phyloP scores from a whole-genome alignment of 2,888 invertebrate species.

The Pterobdella sp. region DNA sequence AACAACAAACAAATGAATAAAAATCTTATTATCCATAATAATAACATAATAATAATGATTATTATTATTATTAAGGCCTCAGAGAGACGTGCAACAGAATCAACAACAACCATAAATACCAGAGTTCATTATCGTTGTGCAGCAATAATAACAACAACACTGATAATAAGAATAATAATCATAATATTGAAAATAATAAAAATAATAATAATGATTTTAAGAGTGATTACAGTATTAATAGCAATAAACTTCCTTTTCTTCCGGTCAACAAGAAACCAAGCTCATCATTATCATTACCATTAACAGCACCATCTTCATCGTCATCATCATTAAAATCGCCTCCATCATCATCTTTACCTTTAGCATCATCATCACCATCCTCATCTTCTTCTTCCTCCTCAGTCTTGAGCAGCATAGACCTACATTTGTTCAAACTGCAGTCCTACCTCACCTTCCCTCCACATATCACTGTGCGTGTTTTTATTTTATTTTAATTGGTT shows the following conservation, averaged over 20 bases:
- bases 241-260: background rate
- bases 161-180: background rate
- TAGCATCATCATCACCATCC: constrained; percentile 7
- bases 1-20: background rate
- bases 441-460: constrained; percentile 44
- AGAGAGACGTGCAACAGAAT: constrained; percentile 32
- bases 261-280: background rate
- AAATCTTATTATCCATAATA: background rate
- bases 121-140: constrained; percentile 29
- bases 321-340: constrained; percentile 8
- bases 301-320: background rate
- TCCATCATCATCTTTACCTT: background rate
- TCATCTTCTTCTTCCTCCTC: constrained; percentile 21
- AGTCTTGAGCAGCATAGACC: constrained; percentile 39
- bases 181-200: background rate
- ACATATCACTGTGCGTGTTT: constrained; percentile 40
- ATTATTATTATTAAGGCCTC: constrained; percentile 20
- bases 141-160: constrained; percentile 2
- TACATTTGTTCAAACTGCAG: constrained; percentile 45
- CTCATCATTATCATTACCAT: constrained; percentile 9
- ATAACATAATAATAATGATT: background rate
- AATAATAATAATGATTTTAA: too few relatives aligned
- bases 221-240: background rate
- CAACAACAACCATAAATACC: constrained; percentile 30
- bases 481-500: background rate